These are phyloP conservation scores for Brachypterus glaber DNA, from an alignment of 2,888 invertebrate genomes.

Conservation along the genomic window DNA sequence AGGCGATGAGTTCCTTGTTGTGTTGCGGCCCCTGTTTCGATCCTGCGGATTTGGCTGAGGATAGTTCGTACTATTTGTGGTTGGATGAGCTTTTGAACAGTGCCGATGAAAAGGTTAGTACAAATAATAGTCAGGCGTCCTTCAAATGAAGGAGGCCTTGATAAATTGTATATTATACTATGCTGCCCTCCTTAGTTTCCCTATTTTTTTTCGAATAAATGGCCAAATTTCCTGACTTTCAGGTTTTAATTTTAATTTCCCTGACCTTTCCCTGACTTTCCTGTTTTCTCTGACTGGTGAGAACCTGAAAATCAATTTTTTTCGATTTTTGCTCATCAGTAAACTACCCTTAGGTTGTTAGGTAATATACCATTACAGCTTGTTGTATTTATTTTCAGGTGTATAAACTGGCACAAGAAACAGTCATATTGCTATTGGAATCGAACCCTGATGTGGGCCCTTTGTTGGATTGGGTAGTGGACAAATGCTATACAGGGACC, in stretches of 20 bases:
- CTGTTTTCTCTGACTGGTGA: too few species aligned
- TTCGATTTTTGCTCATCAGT: too few species aligned
- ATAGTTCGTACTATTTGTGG: conserved; percentile 91
- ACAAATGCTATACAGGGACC: conserved; percentile 90
- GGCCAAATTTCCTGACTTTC: too few species aligned
- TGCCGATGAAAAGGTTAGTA: conserved; percentile 69
- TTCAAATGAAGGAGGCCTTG: too few species aligned
- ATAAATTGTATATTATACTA: too few species aligned
- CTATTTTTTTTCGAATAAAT: too few species aligned
- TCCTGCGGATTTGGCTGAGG: conserved; percentile 72
- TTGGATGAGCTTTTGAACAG: conserved; percentile 83
- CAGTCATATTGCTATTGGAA: conserved; percentile 85
- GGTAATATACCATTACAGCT: not conserved
- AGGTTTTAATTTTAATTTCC: too few species aligned
- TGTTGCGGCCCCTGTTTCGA: conserved; percentile 96
- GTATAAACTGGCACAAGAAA: conserved; percentile 84
- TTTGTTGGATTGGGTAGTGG: conserved; percentile 94
- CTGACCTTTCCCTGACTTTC: too few species aligned
- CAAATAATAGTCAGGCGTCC: too few species aligned
- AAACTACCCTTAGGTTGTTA: too few species aligned
- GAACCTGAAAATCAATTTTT: too few species aligned
- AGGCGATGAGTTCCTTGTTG: conserved; percentile 92
- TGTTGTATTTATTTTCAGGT: conserved; percentile 51
- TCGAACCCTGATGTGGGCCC: conserved; percentile 89
- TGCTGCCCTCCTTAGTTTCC: too few species aligned